Conservation (phyloP, 2,113 vertebrate species). For the Penelope pileata region DNA sequence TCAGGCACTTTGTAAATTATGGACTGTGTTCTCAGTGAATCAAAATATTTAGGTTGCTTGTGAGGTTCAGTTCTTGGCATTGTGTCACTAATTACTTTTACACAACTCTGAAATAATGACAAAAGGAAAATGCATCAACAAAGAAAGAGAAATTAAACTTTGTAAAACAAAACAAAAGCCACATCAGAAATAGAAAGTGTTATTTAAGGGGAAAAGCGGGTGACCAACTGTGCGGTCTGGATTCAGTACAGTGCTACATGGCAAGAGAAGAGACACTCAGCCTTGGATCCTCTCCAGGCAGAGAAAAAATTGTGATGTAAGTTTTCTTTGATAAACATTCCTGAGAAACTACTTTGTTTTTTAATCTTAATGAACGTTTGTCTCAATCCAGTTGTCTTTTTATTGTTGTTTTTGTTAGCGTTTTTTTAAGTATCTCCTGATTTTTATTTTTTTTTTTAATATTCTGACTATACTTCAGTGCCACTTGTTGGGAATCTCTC, state of each 20-base stretch:
- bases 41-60: conserved; percentile 73
- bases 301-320: conserved; percentile 10
- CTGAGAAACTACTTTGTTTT: conserved; percentile 22
- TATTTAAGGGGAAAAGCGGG: conserved; percentile 32
- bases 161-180: conserved; percentile 61
- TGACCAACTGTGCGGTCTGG: conserved; percentile 53
- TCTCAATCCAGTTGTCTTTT: background rate
- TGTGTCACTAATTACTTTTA: conserved; percentile 74
- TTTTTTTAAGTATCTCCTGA: background rate
- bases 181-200: conserved; percentile 52
- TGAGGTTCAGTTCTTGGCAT: conserved; percentile 71
- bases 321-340: conserved; percentile 44
- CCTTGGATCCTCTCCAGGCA: conserved; percentile 23
- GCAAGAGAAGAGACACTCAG: conserved; percentile 49
- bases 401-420: background rate
- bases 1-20: conserved; percentile 61
- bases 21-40: conserved; percentile 63
- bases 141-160: conserved; percentile 66
- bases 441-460: background rate
- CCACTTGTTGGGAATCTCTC: background rate
- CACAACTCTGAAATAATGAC: conserved; percentile 66
- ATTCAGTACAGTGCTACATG: conserved; percentile 40
- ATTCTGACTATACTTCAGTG: background rate
- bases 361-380: conserved; percentile 1
- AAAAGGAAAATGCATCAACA: conserved; percentile 72